phyloP scores from a whole-genome alignment of 2,113 vertebrate genomes.

The Lagopus muta region DNA sequence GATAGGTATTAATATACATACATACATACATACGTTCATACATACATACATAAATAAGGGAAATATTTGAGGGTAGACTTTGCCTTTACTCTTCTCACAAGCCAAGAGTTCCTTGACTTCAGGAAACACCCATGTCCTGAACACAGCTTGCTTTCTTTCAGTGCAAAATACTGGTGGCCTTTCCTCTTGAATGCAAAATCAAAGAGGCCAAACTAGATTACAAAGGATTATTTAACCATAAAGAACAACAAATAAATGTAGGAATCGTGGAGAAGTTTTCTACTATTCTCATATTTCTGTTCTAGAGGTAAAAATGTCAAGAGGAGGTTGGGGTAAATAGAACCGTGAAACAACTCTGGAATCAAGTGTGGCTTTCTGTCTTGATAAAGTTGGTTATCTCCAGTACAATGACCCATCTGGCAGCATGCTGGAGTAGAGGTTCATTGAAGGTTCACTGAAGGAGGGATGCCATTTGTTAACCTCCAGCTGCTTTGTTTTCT shows the following conservation, averaged over 20 bases:
- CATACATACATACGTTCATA: too few species aligned
- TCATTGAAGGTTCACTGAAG: slow-evolving; percentile 51
- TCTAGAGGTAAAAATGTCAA: background rate
- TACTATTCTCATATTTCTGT: background rate
- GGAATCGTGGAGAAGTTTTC: background rate
- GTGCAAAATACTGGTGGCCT: background rate
- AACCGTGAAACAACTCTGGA: background rate
- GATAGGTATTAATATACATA: background rate
- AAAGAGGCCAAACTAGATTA: background rate
- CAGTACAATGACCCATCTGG: background rate
- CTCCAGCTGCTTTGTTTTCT: slow-evolving; percentile 54
- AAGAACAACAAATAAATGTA: background rate
- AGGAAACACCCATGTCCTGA: background rate
- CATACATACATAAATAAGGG: background rate
- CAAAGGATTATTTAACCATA: background rate
- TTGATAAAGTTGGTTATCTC: background rate
- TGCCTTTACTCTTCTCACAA: slow-evolving; percentile 17
- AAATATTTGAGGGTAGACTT: slow-evolving; percentile 10
- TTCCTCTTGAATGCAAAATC: background rate
- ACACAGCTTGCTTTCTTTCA: slow-evolving; percentile 10
- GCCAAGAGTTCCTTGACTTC: slow-evolving; percentile 22
- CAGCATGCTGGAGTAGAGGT: background rate
- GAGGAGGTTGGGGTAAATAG: background rate
- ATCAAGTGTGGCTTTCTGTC: background rate
- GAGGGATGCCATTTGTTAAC: slow-evolving; percentile 38